phyloP scores from a whole-genome alignment of 2,113 vertebrate genomes.

The Albula glossodonta region DNA sequence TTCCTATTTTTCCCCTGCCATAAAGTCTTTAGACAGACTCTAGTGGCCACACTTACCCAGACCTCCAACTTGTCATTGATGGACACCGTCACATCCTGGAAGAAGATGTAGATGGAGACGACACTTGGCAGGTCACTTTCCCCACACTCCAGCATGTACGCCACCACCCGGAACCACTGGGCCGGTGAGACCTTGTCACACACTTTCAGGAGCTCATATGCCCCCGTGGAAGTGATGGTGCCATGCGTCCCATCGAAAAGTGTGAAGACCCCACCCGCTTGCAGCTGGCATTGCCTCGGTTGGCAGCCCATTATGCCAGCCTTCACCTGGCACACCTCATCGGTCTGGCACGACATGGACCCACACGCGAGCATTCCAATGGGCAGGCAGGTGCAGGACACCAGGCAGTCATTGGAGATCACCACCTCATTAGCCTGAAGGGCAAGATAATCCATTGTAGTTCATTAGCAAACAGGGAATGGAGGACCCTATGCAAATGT shows the following conservation, averaged over 20 bases:
- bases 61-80: constrained; percentile 38
- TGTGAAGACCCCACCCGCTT: constrained; percentile 38
- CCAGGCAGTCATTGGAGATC: constrained; percentile 44
- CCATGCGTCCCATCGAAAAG: constrained; percentile 42
- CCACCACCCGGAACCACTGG: constrained; percentile 62
- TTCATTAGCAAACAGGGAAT: too few relatives aligned
- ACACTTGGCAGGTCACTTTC: constrained; percentile 5
- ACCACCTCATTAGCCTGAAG: constrained; percentile 22
- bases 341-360: constrained; percentile 37
- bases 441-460: too few relatives aligned
- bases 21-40: background rate
- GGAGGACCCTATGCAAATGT: too few relatives aligned
- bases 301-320: constrained; percentile 43
- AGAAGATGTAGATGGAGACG: constrained; percentile 45
- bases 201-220: constrained; percentile 48
- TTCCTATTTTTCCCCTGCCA: background rate
- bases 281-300: constrained; percentile 45
- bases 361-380: constrained; percentile 39
- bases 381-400: constrained; percentile 39
- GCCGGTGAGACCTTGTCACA: constrained; percentile 19
- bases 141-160: constrained; percentile 42
- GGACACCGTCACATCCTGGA: constrained; percentile 44
- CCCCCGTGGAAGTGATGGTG: constrained; percentile 37
- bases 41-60: constrained; percentile 45
- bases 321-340: constrained; percentile 42